These are phyloP conservation scores for Drosophila yooni DNA, from an alignment of 2,888 invertebrate species.

Conservation along the genomic window DNA sequence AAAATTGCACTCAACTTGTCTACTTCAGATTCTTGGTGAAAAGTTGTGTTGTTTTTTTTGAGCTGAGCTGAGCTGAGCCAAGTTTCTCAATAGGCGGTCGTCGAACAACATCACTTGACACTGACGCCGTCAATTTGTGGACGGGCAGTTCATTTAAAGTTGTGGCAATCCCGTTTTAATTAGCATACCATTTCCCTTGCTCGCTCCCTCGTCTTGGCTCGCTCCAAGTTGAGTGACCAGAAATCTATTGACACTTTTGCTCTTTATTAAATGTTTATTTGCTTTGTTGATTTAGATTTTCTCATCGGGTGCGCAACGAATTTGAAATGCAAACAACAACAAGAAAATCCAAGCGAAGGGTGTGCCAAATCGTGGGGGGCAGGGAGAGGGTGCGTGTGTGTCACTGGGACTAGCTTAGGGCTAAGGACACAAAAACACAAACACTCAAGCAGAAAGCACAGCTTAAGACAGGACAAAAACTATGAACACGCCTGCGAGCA, in stretches of 20 bases:
- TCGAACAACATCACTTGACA: conserved; percentile 29
- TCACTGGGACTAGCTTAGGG: conserved; percentile 46
- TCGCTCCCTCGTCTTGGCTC: neutral
- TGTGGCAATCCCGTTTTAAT: conserved; percentile 66
- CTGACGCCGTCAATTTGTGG: conserved; percentile 52
- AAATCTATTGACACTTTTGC: conserved; percentile 75
- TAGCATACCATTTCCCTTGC: conserved; percentile 54
- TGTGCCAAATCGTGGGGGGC: conserved; percentile 15
- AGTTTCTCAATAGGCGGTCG: conserved; percentile 65
- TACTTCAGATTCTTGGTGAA: conserved; percentile 57
- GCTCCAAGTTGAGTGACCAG: conserved; percentile 39
- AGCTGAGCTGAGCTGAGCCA: conserved; percentile 32
- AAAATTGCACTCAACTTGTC: conserved; percentile 44
- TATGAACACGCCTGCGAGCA: conserved; percentile 60
- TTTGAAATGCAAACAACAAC: conserved; percentile 76
- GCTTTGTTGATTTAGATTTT: conserved; percentile 79
- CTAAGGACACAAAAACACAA: conserved; percentile 22
- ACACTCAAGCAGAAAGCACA: conserved; percentile 7
- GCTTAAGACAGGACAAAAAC: conserved; percentile 26
- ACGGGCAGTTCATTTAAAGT: conserved; percentile 77
- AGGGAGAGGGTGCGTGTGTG: neutral
- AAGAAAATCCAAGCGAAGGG: conserved; percentile 12
- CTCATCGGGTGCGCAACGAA: conserved; percentile 69
- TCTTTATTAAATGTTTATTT: conserved; percentile 78
- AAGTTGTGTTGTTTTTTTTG: conserved; percentile 55